Percentiles rank a stretch among this genome's conserved stretches.
Conservation (phyloP, 2,888 invertebrate species). For the Minunthozetes semirufus region DNA sequence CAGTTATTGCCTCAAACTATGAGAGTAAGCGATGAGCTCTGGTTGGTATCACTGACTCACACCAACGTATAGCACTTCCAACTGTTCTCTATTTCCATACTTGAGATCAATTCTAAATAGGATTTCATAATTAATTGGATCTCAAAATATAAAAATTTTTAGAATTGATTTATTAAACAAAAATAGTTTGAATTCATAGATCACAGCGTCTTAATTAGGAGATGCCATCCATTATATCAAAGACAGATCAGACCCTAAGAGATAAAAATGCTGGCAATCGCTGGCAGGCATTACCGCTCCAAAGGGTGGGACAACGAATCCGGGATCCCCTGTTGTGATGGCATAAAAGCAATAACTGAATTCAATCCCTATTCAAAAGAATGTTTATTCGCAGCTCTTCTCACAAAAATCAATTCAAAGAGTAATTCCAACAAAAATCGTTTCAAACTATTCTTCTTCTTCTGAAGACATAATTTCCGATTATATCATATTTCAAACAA, state of each 20-base stretch:
- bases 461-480: background rate
- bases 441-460: background rate
- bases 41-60: no score
- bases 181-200: conserved; percentile 12
- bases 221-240: conserved; percentile 21
- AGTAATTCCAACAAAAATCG: background rate
- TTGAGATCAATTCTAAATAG: background rate
- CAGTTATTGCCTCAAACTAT: no score
- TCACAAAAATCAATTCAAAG: background rate
- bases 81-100: background rate
- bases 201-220: conserved; percentile 15
- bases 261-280: conserved; percentile 1
- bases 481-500: background rate
- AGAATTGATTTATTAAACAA: background rate
- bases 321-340: conserved; percentile 29
- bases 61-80: background rate
- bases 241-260: conserved; percentile 15
- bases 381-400: conserved; percentile 7
- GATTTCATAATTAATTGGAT: conserved; percentile 22
- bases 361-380: background rate
- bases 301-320: conserved; percentile 27
- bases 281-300: conserved; percentile 3
- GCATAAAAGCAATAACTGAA: background rate
- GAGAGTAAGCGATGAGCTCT: no score
- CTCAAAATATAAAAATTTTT: background rate